Evolutionary conservation across 1,140 invertebrate genomes (phyloP).

Genomic region (Papilio dardanus): DNA sequence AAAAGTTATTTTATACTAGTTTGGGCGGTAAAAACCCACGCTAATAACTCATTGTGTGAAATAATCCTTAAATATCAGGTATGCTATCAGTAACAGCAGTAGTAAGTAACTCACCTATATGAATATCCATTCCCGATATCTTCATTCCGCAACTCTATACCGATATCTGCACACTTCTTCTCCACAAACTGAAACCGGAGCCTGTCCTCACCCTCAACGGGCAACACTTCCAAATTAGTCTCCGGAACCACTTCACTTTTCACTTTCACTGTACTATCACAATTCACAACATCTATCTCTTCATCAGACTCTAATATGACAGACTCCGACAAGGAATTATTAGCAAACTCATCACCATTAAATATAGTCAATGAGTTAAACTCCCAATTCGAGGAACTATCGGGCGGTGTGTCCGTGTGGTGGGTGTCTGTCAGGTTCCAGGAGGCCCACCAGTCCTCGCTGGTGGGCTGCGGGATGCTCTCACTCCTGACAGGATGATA

Average conservation of each 20-base stretch:
- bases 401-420: constrained; percentile 52
- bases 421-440: constrained; percentile 55
- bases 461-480: constrained; percentile 35
- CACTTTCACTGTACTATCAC: constrained; percentile 42
- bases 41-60: not conserved
- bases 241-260: constrained; percentile 44
- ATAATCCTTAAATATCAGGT: no score
- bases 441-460: constrained; percentile 55
- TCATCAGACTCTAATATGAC: constrained; percentile 60
- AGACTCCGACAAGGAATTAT: constrained; percentile 8
- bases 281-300: constrained; percentile 66
- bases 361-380: constrained; percentile 52
- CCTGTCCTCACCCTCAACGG: constrained; percentile 64
- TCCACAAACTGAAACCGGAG: constrained; percentile 70
- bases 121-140: constrained; percentile 72
- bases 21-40: no score
- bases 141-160: constrained; percentile 74
- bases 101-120: constrained; percentile 62
- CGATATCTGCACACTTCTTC: constrained; percentile 68
- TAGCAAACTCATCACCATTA: constrained; percentile 45
- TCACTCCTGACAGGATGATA: constrained; percentile 63
- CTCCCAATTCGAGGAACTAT: constrained; percentile 55
- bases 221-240: constrained; percentile 55
- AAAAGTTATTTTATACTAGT: no score
- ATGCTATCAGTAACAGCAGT: no score